Evolutionary conservation across 2,888 invertebrate genomes (phyloP).

Genomic region (Allophyes oxyacanthae): DNA sequence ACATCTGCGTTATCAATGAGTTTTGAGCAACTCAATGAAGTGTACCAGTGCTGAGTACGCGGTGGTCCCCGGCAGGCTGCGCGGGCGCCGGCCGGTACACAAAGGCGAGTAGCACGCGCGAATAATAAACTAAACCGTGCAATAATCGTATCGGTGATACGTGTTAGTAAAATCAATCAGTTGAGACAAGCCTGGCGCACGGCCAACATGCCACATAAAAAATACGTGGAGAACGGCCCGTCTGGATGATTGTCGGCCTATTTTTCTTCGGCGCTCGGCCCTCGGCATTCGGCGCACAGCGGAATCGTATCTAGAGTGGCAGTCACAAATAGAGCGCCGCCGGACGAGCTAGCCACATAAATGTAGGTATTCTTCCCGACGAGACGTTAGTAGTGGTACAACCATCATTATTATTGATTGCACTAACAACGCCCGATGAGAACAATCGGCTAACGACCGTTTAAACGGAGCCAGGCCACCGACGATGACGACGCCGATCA

Average conservation of each 20-base stretch:
- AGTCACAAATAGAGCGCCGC: conserved; percentile 47
- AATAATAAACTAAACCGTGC: conserved; percentile 34
- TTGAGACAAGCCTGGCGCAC: conserved; percentile 65
- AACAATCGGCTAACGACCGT: conserved; percentile 9
- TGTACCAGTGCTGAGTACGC: background rate
- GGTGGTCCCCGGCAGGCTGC: background rate
- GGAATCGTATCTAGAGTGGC: conserved; percentile 38
- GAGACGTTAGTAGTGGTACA: conserved; percentile 13
- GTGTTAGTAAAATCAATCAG: conserved; percentile 74
- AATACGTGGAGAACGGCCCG: conserved; percentile 57
- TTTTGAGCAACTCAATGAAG: background rate
- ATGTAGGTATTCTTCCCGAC: conserved; percentile 18
- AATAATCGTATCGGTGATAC: conserved; percentile 63
- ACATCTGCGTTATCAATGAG: background rate
- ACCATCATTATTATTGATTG: conserved; percentile 30
- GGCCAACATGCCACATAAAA: conserved; percentile 66
- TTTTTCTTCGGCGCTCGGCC: conserved; percentile 46
- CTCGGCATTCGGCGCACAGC: conserved; percentile 39
- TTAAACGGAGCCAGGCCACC: conserved; percentile 9
- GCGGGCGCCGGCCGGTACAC: background rate
- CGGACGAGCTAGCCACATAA: conserved; percentile 8
- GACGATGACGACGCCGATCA: too few relatives aligned
- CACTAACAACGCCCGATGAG: conserved; percentile 4
- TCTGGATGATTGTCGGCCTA: conserved; percentile 48
- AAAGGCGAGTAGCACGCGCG: conserved; percentile 16